phyloP scores from a whole-genome alignment of 2,888 invertebrate species.

The Euplagia quadripunctaria region DNA sequence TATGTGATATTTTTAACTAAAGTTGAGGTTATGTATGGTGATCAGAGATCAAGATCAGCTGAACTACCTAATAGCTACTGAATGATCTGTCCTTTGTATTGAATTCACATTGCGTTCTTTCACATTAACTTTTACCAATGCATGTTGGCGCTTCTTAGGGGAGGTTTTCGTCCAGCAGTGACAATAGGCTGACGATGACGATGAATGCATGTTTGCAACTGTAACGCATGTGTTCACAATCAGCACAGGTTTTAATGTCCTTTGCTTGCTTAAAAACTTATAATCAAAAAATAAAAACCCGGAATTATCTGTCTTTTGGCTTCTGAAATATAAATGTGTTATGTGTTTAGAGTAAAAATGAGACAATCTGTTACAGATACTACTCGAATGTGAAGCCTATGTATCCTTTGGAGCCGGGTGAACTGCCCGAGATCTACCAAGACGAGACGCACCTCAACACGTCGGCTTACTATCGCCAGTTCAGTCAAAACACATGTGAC shows the following conservation, averaged over 20 bases:
- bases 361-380: slow-evolving; percentile 62
- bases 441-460: slow-evolving; percentile 79
- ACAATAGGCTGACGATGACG: too few relatives aligned
- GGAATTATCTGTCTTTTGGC: neutral
- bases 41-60: neutral
- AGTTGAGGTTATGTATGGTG: too few relatives aligned
- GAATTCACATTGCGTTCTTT: too few relatives aligned
- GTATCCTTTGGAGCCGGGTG: slow-evolving; percentile 69
- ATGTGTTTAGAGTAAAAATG: neutral
- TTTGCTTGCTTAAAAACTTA: neutral
- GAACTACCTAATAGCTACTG: neutral
- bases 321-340: too few relatives aligned
- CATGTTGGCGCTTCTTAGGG: too few relatives aligned
- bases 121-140: too few relatives aligned
- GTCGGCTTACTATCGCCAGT: slow-evolving; percentile 78
- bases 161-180: too few relatives aligned
- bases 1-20: slow-evolving; percentile 45
- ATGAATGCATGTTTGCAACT: too few relatives aligned
- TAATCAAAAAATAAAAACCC: neutral
- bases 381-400: slow-evolving; percentile 68
- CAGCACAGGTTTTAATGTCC: neutral
- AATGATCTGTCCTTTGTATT: too few relatives aligned
- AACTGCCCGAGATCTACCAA: slow-evolving; percentile 73
- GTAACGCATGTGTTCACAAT: too few relatives aligned
- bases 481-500: slow-evolving; percentile 86